Percentiles rank a stretch among this genome's conserved stretches.
These are phyloP conservation scores for Rhadinocentrus ornatus DNA, from an alignment of 2,797 vertebrate species.

Conservation along the genomic window DNA sequence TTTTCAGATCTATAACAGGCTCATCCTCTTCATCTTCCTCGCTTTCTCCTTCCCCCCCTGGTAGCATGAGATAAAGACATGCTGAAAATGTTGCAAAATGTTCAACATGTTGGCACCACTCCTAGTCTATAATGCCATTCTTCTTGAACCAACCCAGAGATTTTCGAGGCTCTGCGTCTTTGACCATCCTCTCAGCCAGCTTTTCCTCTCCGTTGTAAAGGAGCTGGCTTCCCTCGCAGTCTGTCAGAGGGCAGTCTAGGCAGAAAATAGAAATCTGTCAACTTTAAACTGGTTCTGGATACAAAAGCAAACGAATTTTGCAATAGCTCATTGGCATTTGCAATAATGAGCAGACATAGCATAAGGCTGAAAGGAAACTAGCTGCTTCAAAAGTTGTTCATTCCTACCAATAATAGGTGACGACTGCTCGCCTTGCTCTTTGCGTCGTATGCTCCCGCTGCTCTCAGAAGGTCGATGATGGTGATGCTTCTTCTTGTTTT, in stretches of 20 bases:
- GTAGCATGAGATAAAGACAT: conserved; percentile 10
- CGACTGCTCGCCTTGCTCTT: conserved; percentile 80
- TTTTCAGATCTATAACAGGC: conserved; percentile 80
- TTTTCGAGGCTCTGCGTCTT: conserved; percentile 84
- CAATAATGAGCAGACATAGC: background rate
- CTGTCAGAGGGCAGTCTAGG: conserved; percentile 76
- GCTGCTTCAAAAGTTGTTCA: background rate
- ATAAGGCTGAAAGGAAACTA: background rate
- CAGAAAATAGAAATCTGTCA: conserved; percentile 18
- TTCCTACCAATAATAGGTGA: conserved; percentile 77
- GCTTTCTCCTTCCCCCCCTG: conserved; percentile 87
- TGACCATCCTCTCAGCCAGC: conserved; percentile 73
- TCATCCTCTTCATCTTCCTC: conserved; percentile 92
- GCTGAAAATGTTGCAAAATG: background rate
- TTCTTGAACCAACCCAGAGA: conserved; percentile 83
- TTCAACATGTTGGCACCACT: background rate
- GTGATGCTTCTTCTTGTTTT: conserved; percentile 88
- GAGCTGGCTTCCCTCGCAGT: conserved; percentile 70
- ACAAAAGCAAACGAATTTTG: background rate
- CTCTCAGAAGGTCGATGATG: conserved; percentile 66
- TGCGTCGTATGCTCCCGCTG: conserved; percentile 78
- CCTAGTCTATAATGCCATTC: background rate
- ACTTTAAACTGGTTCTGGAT: background rate
- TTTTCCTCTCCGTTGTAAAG: conserved; percentile 88
- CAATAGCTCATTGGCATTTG: background rate